Conservation (phyloP, 2,113 vertebrate species). For the Speoplatyrhinus poulsoni region DNA sequence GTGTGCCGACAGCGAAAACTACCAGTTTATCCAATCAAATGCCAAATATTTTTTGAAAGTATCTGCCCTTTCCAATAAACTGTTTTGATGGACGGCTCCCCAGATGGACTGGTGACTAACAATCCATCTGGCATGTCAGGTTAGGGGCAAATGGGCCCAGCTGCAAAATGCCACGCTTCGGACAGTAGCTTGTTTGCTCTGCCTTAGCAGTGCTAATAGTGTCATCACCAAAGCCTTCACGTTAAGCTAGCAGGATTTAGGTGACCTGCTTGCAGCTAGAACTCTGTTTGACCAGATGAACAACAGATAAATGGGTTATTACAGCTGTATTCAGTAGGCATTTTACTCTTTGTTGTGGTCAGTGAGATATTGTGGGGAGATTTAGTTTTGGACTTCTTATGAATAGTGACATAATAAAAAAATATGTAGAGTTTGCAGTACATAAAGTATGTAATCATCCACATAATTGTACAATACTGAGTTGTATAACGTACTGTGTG, state of each 20-base stretch:
- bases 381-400: not conserved
- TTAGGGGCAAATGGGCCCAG: not conserved
- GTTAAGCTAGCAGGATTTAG: constrained; percentile 14
- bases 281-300: not conserved
- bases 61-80: too few species aligned
- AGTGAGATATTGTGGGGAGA: constrained; percentile 5
- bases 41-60: too few species aligned
- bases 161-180: constrained; percentile 27
- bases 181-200: constrained; percentile 42
- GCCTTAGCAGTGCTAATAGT: constrained; percentile 25
- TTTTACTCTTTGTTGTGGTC: too few species aligned
- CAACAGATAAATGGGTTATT: not conserved
- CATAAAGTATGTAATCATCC: not conserved
- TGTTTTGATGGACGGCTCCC: not conserved
- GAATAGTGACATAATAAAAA: not conserved
- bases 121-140: too few species aligned
- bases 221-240: constrained; percentile 39
- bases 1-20: too few species aligned
- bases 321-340: too few species aligned
- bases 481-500: not conserved
- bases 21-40: too few species aligned
- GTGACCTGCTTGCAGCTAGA: not conserved
- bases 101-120: too few species aligned
- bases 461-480: not conserved
- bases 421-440: not conserved